Percentiles rank a stretch among this genome's conserved stretches.
Evolutionary conservation across 2,797 vertebrate genomes (phyloP).

Genomic region (Notoglanidium macrostoma): DNA sequence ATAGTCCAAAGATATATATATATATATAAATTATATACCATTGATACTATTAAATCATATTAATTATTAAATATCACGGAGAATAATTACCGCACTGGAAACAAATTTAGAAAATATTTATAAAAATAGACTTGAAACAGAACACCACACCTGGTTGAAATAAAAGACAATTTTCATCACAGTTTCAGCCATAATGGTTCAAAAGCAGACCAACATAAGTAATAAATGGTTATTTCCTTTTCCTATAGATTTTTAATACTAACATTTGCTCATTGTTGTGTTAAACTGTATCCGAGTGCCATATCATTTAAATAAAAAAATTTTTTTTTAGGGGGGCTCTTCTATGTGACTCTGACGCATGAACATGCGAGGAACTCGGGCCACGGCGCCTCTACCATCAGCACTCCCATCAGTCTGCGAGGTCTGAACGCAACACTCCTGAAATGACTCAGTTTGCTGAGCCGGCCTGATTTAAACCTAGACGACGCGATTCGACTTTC

Average conservation of each 20-base stretch:
- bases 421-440: not conserved
- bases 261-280: not conserved
- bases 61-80: not conserved
- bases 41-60: not conserved
- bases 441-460: slow-evolving; percentile 40
- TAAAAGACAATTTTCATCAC: not conserved
- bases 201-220: not conserved
- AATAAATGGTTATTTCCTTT: not conserved
- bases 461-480: slow-evolving; percentile 26
- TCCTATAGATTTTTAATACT: not conserved
- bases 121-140: not conserved
- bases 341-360: not conserved
- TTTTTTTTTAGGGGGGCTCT: no score
- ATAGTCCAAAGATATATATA: no score
- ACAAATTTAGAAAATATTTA: not conserved
- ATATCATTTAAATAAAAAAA: no score
- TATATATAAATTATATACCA: not conserved
- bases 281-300: not conserved
- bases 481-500: slow-evolving; percentile 5
- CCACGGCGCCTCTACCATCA: not conserved
- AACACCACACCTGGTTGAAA: not conserved
- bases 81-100: not conserved
- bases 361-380: not conserved
- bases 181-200: not conserved
- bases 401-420: not conserved